Conservation (phyloP, 2,797 vertebrate genomes). For the Manis javanica region DNA sequence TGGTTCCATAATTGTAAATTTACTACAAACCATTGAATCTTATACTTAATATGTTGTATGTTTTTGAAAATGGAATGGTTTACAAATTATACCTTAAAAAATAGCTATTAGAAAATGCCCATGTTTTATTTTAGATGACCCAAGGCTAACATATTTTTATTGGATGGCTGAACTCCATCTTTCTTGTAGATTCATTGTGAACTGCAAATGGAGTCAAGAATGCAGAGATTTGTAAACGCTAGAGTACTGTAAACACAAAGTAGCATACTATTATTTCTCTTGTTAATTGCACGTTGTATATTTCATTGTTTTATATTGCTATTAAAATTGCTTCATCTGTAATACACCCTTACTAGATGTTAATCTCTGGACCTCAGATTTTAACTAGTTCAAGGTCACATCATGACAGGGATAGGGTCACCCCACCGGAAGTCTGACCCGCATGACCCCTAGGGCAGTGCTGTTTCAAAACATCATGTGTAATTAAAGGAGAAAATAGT, state of each 20-base stretch:
- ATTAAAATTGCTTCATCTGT: not conserved
- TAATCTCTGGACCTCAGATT: not conserved
- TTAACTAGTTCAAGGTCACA: not conserved
- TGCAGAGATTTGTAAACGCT: not conserved
- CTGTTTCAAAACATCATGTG: not conserved
- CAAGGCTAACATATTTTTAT: not conserved
- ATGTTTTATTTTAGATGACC: slow-evolving; percentile 4
- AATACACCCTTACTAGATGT: not conserved
- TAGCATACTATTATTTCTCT: not conserved
- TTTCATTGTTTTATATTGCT: not conserved
- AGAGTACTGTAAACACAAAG: not conserved
- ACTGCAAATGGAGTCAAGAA: not conserved
- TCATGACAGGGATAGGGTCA: not conserved
- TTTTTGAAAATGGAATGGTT: not conserved
- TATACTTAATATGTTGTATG: not conserved
- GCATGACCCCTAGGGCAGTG: not conserved
- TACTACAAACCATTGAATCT: not conserved
- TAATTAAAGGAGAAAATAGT: not conserved
- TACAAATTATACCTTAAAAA: not conserved
- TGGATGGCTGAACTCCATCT: not conserved
- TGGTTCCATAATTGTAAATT: not conserved
- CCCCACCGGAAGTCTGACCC: not conserved
- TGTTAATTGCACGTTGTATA: not conserved
- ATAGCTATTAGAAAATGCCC: not conserved
- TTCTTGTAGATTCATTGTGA: not conserved